Percentiles rank a stretch among this genome's conserved stretches.
Evolutionary conservation across 2,888 invertebrate species (phyloP).

Genomic region (Lydus trimaculatus): DNA sequence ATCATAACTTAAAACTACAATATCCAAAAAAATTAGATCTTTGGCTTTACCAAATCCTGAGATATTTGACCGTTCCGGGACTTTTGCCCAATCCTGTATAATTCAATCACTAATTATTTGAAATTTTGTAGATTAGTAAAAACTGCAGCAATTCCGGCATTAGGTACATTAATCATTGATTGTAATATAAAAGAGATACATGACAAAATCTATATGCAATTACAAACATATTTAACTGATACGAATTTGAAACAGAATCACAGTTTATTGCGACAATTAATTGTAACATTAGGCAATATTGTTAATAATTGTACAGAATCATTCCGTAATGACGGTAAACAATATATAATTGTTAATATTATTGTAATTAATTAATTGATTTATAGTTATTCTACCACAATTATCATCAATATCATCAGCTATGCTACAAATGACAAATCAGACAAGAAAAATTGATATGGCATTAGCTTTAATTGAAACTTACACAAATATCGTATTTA

Average conservation of each 20-base stretch:
- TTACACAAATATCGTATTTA: slow-evolving; percentile 67
- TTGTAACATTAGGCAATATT: slow-evolving; percentile 68
- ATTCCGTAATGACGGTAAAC: slow-evolving; percentile 63
- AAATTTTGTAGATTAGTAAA: slow-evolving; percentile 64
- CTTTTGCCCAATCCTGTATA: too few species aligned
- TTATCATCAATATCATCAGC: slow-evolving; percentile 66
- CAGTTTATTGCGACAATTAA: slow-evolving; percentile 65
- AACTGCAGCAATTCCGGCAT: slow-evolving; percentile 69
- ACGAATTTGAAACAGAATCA: slow-evolving; percentile 57
- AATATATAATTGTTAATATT: too few species aligned
- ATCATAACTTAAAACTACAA: too few species aligned
- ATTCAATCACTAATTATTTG: neutral
- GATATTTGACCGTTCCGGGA: too few species aligned
- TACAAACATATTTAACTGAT: slow-evolving; percentile 60
- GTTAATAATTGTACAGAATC: slow-evolving; percentile 67
- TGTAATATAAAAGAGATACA: slow-evolving; percentile 62
- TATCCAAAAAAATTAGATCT: too few species aligned
- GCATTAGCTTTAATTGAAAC: slow-evolving; percentile 70
- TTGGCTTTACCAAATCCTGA: too few species aligned
- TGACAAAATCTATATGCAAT: slow-evolving; percentile 65
- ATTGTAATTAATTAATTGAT: neutral
- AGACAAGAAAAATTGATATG: slow-evolving; percentile 66
- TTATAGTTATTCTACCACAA: slow-evolving; percentile 70
- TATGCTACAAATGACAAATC: slow-evolving; percentile 64
- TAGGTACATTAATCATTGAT: slow-evolving; percentile 67